Conservation (phyloP, 2,113 vertebrate genomes). For the Sorex fumeus region DNA sequence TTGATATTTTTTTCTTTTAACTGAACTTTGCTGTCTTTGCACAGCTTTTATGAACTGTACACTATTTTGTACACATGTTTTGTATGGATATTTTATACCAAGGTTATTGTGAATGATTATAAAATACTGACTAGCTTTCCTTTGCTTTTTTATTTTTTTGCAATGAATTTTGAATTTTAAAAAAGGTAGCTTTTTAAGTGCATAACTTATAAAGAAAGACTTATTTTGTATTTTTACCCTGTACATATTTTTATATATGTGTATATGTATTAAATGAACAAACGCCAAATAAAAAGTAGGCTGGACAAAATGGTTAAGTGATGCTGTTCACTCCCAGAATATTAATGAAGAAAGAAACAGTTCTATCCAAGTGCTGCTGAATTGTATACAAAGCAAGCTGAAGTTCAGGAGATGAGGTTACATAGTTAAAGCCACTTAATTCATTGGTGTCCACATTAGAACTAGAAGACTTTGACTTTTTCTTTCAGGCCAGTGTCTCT, state of each 20-base stretch:
- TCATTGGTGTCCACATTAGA: background rate
- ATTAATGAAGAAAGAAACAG: background rate
- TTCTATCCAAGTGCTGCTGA: background rate
- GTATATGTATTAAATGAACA: constrained; percentile 87
- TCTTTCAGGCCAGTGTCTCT: background rate
- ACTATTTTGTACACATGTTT: constrained; percentile 89
- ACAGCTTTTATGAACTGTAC: constrained; percentile 90
- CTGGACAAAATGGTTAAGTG: constrained; percentile 5
- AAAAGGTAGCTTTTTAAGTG: constrained; percentile 85
- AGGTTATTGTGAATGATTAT: constrained; percentile 87
- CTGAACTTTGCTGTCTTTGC: constrained; percentile 89
- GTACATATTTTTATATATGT: constrained; percentile 92
- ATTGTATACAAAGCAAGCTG: background rate
- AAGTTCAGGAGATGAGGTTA: background rate
- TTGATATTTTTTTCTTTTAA: constrained; percentile 86
- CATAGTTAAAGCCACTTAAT: background rate
- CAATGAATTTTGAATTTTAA: constrained; percentile 79
- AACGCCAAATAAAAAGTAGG: constrained; percentile 87
- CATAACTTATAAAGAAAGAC: constrained; percentile 91
- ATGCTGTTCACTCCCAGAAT: background rate
- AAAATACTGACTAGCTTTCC: constrained; percentile 75
- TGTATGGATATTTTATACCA: constrained; percentile 92
- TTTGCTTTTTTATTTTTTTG: constrained; percentile 52
- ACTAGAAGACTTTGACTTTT: background rate
- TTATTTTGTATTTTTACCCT: constrained; percentile 91